These are phyloP conservation scores for Cheilosia vulpina DNA, from an alignment of 2,888 invertebrate genomes.

Conservation along the genomic window DNA sequence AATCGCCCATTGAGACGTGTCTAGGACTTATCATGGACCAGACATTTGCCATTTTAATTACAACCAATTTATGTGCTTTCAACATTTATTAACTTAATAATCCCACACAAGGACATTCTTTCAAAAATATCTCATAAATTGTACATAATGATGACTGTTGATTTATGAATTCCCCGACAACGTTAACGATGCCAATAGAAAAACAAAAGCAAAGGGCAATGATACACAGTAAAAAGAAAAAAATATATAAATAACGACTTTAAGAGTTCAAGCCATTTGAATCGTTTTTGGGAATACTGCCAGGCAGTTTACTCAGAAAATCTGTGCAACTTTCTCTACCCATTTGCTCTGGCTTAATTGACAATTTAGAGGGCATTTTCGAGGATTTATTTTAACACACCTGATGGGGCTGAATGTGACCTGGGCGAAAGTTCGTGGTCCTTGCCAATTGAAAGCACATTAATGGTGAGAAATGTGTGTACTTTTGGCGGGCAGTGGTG, in stretches of 20 bases:
- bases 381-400: conserved; percentile 32
- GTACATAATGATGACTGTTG: conserved; percentile 4
- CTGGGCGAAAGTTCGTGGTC: neutral
- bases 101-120: conserved; percentile 24
- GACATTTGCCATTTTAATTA: conserved; percentile 24
- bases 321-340: conserved; percentile 21
- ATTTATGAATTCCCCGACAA: conserved; percentile 30
- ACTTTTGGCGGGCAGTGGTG: neutral
- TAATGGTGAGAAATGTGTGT: conserved; percentile 53
- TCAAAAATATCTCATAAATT: neutral
- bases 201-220: conserved; percentile 5
- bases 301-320: conserved; percentile 12
- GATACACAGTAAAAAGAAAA: neutral
- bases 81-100: conserved; percentile 33
- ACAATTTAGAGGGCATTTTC: conserved; percentile 46
- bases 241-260: conserved; percentile 12
- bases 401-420: neutral
- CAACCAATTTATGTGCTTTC: conserved; percentile 1
- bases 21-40: neutral
- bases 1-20: neutral
- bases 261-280: conserved; percentile 36
- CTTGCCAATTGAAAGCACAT: conserved; percentile 52
- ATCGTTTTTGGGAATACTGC: conserved; percentile 36
- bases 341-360: conserved; percentile 40
- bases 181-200: conserved; percentile 3